These are phyloP conservation scores for Alsophila aescularia DNA, from an alignment of 2,888 invertebrate species.

Conservation along the genomic window DNA sequence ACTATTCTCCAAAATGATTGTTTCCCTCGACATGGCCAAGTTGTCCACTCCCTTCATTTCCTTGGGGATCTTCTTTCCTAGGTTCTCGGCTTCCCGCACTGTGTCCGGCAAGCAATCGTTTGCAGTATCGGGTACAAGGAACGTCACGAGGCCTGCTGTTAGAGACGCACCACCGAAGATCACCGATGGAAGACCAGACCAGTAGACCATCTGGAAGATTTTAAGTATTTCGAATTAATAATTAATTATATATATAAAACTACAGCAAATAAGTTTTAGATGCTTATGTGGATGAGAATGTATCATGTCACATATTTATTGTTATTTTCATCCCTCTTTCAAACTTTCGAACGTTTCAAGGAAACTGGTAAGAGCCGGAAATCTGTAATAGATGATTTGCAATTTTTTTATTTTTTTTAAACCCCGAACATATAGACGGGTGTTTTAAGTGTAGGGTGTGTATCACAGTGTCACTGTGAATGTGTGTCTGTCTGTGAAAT, in stretches of 20 bases:
- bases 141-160: constrained; percentile 60
- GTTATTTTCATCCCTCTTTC: too few relatives aligned
- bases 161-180: constrained; percentile 61
- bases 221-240: neutral
- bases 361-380: too few relatives aligned
- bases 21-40: constrained; percentile 25
- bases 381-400: too few relatives aligned
- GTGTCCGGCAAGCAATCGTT: constrained; percentile 65
- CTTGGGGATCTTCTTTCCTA: constrained; percentile 47
- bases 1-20: neutral
- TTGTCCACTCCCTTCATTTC: constrained; percentile 23
- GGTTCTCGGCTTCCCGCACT: constrained; percentile 63
- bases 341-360: too few relatives aligned
- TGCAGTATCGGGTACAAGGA: constrained; percentile 64
- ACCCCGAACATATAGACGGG: too few relatives aligned
- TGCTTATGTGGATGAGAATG: too few relatives aligned
- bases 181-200: constrained; percentile 65
- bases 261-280: neutral
- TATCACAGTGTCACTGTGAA: too few relatives aligned
- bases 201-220: constrained; percentile 60
- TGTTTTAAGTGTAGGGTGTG: too few relatives aligned
- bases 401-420: too few relatives aligned
- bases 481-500: too few relatives aligned
- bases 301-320: too few relatives aligned
- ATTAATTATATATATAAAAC: too few relatives aligned